Evolutionary conservation across 35 echinoderm and acorn worm genomes (phyloP).

Genomic region (Patiria miniata): DNA sequence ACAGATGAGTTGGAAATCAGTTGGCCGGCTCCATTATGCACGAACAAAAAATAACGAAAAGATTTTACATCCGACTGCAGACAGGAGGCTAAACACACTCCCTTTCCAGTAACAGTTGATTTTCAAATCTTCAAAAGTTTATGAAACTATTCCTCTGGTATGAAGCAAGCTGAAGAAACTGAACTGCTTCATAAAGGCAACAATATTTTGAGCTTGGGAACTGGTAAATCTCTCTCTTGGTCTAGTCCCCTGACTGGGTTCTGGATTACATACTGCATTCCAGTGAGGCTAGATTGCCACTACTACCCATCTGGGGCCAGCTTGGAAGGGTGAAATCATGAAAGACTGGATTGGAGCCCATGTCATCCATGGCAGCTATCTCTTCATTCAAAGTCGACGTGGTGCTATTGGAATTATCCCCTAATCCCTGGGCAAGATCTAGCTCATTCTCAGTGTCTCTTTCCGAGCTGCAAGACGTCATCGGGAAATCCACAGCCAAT

Average conservation of each 20-base stretch:
- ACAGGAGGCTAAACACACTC: no score
- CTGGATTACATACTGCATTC: conserved; percentile 55
- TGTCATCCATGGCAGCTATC: conserved; percentile 51
- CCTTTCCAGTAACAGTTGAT: no score
- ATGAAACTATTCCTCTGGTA: no score
- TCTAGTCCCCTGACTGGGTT: background rate
- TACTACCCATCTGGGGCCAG: conserved; percentile 50
- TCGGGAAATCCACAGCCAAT: conserved; percentile 26
- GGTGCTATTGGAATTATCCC: conserved; percentile 59
- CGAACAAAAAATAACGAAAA: no score
- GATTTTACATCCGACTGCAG: no score
- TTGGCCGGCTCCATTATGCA: no score
- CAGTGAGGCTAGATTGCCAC: conserved; percentile 37
- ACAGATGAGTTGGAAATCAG: no score
- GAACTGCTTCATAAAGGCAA: no score
- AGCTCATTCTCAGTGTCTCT: conserved; percentile 22
- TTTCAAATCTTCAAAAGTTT: no score
- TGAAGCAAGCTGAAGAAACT: no score
- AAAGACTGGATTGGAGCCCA: conserved; percentile 25
- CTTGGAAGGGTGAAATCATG: conserved; percentile 42
- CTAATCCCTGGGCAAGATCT: background rate
- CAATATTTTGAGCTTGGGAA: no score
- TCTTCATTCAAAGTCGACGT: conserved; percentile 54
- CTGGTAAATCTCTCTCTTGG: no score
- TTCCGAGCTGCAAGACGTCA: conserved; percentile 24